Base-by-base conservation (phyloP, 2,113 vertebrate genomes). In the Xiphophorus hellerii region DNA sequence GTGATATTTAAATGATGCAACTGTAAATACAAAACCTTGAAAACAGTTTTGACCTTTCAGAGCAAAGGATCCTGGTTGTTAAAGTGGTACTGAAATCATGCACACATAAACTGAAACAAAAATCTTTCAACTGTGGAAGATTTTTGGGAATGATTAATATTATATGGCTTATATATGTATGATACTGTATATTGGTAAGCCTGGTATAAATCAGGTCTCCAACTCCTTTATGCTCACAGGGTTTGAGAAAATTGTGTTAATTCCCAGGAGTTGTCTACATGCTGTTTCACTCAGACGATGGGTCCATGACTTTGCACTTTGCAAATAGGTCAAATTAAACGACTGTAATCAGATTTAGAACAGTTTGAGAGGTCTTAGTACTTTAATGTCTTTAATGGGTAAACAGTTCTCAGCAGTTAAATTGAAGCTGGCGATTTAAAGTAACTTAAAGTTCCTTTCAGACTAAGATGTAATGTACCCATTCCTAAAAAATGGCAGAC, bases 401-500 rank as follows among this genome's bases (percentile, higher is more conserved):
- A n/a, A 58, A 29, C 42, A 75, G 5, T 66, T 74, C 78, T 68
- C 66, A 67, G 35, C 54, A 69, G 39, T 58, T 39, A 69, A 74
- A 74, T 29, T 62, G 60, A 33, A 64, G 51, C 37, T 78, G 81
- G 61, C 15, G 7, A 58, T 30, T 62, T 30, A 63, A 22, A 75
- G 28, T 42, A 68, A 70, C 28, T 69, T 51, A 58, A 48, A 28
- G 54, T 44, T 69, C 12, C 4, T 14, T 42, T 42, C 12, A 74
- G 58, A 78, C 64, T 39, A 62, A 62, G 39, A 66, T 64, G n/a
- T 51, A 71, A 27, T 79, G 37, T 61, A 54, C 65, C 71, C 62
- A 78, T 80, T 29, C 27, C 44, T 66, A 73, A 65, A 82, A 81
- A 48, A 48, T 29, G 81, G 77, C 64, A 84, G 70, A 80, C 76